Evolutionary conservation across 2,888 invertebrate genomes (phyloP).

Genomic region (Platycheirus rosarum): DNA sequence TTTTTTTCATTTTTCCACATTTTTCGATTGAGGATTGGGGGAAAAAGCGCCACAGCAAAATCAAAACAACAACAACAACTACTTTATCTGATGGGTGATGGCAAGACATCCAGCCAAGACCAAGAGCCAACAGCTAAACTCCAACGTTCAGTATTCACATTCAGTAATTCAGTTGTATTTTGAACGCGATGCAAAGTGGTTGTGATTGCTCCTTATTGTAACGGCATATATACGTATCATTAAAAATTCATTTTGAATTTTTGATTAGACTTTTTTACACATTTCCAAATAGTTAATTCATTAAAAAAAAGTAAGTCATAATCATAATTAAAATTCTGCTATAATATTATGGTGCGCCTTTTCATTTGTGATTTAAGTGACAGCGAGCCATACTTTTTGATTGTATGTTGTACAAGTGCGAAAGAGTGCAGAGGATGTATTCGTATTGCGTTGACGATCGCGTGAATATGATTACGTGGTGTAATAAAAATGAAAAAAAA

Average conservation of each 20-base stretch:
- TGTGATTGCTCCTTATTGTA: conserved; percentile 68
- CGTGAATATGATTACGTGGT: conserved; percentile 70
- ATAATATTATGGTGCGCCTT: conserved; percentile 40
- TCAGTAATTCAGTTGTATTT: conserved; percentile 72
- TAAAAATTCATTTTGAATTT: conserved; percentile 50
- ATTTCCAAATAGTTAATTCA: conserved; percentile 60
- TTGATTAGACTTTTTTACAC: conserved; percentile 35
- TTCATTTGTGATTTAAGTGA: conserved; percentile 57
- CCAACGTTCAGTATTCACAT: conserved; percentile 67
- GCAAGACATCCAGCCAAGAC: conserved; percentile 61
- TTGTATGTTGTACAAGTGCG: conserved; percentile 37
- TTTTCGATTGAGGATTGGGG: conserved; percentile 65
- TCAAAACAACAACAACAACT: conserved; percentile 24
- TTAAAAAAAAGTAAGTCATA: conserved; percentile 56
- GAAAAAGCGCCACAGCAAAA: conserved; percentile 35
- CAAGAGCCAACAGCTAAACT: conserved; percentile 12
- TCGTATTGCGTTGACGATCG: too few relatives aligned
- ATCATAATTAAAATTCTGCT: conserved; percentile 24
- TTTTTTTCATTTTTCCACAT: conserved; percentile 32
- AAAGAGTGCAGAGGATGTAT: conserved; percentile 44
- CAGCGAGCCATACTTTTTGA: conserved; percentile 29
- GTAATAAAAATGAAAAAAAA: conserved; percentile 19
- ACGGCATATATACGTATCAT: conserved; percentile 64
- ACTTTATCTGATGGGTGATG: conserved; percentile 38
- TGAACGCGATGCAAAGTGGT: conserved; percentile 72